phyloP scores from a whole-genome alignment of 1,140 invertebrate species.

The Eulimnadia texana region DNA sequence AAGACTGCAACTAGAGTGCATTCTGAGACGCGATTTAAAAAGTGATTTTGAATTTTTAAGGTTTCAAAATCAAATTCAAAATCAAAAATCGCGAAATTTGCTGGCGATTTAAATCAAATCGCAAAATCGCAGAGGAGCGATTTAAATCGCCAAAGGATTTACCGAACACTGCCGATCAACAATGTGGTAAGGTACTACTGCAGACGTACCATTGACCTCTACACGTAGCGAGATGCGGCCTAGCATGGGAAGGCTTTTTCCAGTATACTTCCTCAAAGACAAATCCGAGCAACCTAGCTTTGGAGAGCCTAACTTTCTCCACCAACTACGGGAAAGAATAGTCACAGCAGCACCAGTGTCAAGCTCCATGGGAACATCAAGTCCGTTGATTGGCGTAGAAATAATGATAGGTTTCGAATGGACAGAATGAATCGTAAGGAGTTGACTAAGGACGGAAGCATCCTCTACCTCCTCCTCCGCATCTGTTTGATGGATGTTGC shows the following conservation, averaged over 20 bases:
- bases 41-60: no score
- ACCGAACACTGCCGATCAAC: no score
- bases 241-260: not conserved
- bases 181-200: not conserved
- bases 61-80: no score
- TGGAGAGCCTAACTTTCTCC: conserved; percentile 3
- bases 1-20: no score
- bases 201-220: not conserved
- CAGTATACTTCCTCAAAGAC: not conserved
- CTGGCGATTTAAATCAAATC: no score
- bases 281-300: not conserved
- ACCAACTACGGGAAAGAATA: not conserved
- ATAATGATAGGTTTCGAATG: conserved; percentile 1
- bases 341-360: conserved; percentile 6
- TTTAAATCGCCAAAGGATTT: no score
- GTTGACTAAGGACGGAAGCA: not conserved
- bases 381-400: not conserved
- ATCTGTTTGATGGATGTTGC: not conserved
- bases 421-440: not conserved
- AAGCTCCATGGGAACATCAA: not conserved
- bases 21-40: no score
- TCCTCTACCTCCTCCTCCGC: not conserved
- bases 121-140: no score
- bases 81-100: no score
- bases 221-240: not conserved